Base-by-base conservation (phyloP, 2,113 vertebrate genomes). In the Apodemus sylvaticus region DNA sequence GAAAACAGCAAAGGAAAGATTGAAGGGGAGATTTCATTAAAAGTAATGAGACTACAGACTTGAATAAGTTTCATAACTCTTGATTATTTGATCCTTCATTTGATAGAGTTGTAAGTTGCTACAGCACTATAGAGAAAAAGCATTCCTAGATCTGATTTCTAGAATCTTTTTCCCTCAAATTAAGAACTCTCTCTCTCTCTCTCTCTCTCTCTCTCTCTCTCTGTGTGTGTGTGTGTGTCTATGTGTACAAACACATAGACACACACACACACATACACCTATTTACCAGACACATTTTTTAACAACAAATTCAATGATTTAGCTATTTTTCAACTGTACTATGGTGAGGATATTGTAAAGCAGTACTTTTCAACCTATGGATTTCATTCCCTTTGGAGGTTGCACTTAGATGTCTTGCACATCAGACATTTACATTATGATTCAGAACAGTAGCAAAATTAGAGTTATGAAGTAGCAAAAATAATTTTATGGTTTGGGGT, bases 31-130 rank as follows among this genome's bases (percentile, higher is more conserved):
- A 92, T 97, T 96, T 97, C 82, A 42, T 87, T 91, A 88, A 89
- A 96, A 95, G 5, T 2, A 92, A 74, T 79, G 74, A 97, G 68
- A 96, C 3, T 66, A n/a, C 48, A 90, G 90, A 62, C 9, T 29
- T 79, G 39, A 87, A 71, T 62, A 70, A 70, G 12, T 36, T 96
- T 94, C 66, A 90, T 45, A 96, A 20, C 4, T 90, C 42, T 74
- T 66, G 79, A 97, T 86, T 94, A 81, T 97, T 90, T 77, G 48
- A 95, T 91, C 24, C 17, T 92, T 83, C 31, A 70, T 94, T 94
- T 92, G 86, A 86, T 89, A 91, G 36, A 90, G n/a, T 39, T 96
- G 53, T 24, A 96, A 83, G 19, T 82, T 95, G 87, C 16, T 89
- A 12, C 3, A 87, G 13, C 91, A 88, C 13, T 36, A 13, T 60